phyloP scores from a whole-genome alignment of 2,797 vertebrate species.

The Nyctibius grandis region DNA sequence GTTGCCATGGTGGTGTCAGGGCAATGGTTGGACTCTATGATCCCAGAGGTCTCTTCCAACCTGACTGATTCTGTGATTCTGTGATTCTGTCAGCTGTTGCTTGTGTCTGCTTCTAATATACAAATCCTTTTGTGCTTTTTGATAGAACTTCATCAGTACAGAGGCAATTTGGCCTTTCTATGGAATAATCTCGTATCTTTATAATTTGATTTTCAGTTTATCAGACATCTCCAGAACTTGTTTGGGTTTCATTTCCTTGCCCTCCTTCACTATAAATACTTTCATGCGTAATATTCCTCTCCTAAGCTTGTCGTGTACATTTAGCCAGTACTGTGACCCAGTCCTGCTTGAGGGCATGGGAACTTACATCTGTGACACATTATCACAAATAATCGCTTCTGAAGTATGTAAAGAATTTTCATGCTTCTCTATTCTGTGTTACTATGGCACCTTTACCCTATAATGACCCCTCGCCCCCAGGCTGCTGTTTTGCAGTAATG shows the following conservation, averaged over 20 bases:
- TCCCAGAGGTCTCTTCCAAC: no score
- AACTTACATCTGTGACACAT: neutral
- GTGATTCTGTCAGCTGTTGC: no score
- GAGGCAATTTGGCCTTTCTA: neutral
- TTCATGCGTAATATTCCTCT: conserved; percentile 1
- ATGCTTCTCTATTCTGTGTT: neutral
- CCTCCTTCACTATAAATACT: conserved; percentile 36
- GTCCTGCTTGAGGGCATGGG: neutral
- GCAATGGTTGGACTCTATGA: no score
- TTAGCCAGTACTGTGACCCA: neutral
- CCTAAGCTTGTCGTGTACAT: neutral
- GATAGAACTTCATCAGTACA: neutral
- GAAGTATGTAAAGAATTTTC: conserved; percentile 5
- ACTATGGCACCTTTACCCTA: neutral
- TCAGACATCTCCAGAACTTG: conserved; percentile 57
- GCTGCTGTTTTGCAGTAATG: neutral
- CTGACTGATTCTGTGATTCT: no score
- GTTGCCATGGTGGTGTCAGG: no score
- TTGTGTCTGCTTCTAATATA: conserved; percentile 27
- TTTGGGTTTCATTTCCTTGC: conserved; percentile 66
- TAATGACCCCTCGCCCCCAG: neutral
- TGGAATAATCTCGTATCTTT: conserved; percentile 28
- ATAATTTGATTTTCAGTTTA: neutral
- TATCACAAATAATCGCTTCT: neutral
- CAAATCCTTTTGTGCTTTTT: conserved; percentile 29